Percentiles rank a stretch among this genome's conserved stretches.
These are phyloP conservation scores for Baryphthengus martii DNA, from an alignment of 2,113 vertebrate genomes.

Conservation along the genomic window DNA sequence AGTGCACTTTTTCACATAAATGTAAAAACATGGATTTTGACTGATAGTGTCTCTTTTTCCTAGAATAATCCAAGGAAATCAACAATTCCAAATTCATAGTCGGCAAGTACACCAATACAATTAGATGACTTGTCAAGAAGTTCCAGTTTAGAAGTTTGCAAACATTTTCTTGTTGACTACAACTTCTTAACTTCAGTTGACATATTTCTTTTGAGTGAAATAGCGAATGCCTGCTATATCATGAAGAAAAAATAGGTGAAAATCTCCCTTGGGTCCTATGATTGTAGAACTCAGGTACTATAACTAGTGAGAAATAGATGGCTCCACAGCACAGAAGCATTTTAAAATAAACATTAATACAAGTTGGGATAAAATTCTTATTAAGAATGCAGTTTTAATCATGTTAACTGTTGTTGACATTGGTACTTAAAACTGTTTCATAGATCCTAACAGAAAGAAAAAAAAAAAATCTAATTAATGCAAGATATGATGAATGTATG, in stretches of 20 bases:
- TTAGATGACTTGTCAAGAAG: not conserved
- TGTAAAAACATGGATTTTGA: constrained; percentile 44
- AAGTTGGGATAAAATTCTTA: constrained; percentile 69
- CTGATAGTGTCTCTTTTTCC: not conserved
- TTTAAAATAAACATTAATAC: constrained; percentile 78
- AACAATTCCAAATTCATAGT: not conserved
- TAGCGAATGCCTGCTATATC: constrained; percentile 35
- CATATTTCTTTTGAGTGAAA: constrained; percentile 65
- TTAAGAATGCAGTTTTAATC: constrained; percentile 73
- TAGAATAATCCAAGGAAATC: not conserved
- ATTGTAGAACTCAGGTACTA: constrained; percentile 56
- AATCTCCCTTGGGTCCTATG: constrained; percentile 58
- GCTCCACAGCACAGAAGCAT: constrained; percentile 59
- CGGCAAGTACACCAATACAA: not conserved
- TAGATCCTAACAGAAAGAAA: constrained; percentile 38
- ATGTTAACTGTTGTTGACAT: constrained; percentile 73
- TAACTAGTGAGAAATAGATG: constrained; percentile 72
- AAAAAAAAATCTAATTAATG: constrained; percentile 67
- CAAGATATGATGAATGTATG: constrained; percentile 53
- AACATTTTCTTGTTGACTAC: not conserved
- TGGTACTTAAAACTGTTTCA: constrained; percentile 66
- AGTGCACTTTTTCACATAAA: constrained; percentile 19
- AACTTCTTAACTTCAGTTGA: constrained; percentile 49
- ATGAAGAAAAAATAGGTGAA: constrained; percentile 66
- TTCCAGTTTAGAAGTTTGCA: constrained; percentile 39